phyloP scores from a whole-genome alignment of 2,797 vertebrate genomes.

The Limosa lapponica region DNA sequence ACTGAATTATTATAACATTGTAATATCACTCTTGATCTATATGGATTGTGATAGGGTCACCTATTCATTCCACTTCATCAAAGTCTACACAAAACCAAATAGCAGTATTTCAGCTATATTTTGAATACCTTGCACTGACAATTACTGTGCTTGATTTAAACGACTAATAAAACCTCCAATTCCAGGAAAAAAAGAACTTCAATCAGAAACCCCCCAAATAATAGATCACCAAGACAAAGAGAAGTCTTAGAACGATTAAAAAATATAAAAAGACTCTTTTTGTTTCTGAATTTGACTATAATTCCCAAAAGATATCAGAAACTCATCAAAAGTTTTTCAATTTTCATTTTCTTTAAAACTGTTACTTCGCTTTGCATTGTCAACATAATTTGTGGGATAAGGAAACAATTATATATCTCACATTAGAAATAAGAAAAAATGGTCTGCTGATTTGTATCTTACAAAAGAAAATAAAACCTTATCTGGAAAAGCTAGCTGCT shows the following conservation, averaged over 20 bases:
- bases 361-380: background rate
- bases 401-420: background rate
- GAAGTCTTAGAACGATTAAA: background rate
- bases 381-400: background rate
- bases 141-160: background rate
- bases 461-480: background rate
- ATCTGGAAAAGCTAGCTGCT: background rate
- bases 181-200: background rate
- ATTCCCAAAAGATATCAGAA: background rate
- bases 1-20: background rate
- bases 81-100: background rate
- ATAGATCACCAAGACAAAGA: background rate
- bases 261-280: background rate
- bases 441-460: background rate
- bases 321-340: background rate
- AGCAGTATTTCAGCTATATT: background rate
- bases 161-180: background rate
- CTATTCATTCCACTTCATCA: background rate
- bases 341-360: background rate
- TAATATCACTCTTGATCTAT: background rate
- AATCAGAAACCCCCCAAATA: fast-evolving
- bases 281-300: background rate
- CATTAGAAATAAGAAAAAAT: background rate
- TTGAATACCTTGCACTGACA: background rate
- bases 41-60: background rate